Evolutionary conservation across 2,888 invertebrate species (phyloP), one percentile per base, ranked within the genome.

Genomic region (Nephrotoma flavescens): DNA sequence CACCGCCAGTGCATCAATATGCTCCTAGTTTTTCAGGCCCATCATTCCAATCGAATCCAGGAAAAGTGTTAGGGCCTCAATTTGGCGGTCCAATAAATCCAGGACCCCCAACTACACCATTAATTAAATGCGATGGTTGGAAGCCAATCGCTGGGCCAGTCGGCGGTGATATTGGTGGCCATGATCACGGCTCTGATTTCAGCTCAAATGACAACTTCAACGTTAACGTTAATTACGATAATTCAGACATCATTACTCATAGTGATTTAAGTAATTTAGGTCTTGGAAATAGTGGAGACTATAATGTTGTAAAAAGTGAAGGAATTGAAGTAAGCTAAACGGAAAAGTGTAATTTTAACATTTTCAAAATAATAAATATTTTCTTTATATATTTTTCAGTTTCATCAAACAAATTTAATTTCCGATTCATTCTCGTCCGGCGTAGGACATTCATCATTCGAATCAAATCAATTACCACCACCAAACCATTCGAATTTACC

Each of bases 121-220:
- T 95, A 90, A 94, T 96, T 45, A 92, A 95, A 86, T 96, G 96
- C 89, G 97, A 97, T 89, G 97, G 97, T 42, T 97, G 97, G 97
- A 96, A 95, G 89, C 97, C 97, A 31, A 96, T 97, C 87, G 95
- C 96, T 7, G 96, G 96, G 0, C 93, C 95, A 0, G 90, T 89
- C 5, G 91, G 91, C 0, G 87, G 87, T 86, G 88, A 89, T 42
- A 89, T 89, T 86, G 88, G 90, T 9, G 90, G 90, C 87, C 89
- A 90, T 4, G 44, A 44, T 11, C 84, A 84, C 7, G 11, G 84
- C n/a, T 41, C n/a, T 6, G 84, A 84, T 42, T 84, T 84, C 6
- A 15, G 42, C 11, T 84, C 41, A 41, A 84, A 84, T 6, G 42
- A 42, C 9, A 42, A 42, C 42, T 84, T 15, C 1, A 84, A 84